Evolutionary conservation across 2,113 vertebrate species (phyloP), one percentile per base, ranked within the genome.

Genomic region (Crocuta crocuta): DNA sequence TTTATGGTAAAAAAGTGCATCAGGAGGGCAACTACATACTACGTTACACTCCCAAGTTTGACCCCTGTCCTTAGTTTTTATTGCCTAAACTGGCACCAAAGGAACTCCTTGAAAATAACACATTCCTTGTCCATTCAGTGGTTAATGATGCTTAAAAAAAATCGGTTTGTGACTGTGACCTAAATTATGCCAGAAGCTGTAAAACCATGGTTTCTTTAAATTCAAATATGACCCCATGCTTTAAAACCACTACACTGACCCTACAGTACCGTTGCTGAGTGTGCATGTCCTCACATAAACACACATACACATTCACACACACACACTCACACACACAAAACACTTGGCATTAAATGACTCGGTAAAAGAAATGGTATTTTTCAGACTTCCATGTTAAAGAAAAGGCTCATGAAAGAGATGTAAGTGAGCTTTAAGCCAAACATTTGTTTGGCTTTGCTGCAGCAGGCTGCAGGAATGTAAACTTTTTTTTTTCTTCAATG

Each of bases 381-480:
- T 99, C 95, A 98, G 95, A 97, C 97, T 98, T 98, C 93, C 68
- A 97, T 95, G 66, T 97, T 99, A 96, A 97, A 98, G 98, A 97
- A 97, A 98, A 98, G 87, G 15, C 98, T 98, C 83, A 97, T 98
- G 98, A 98, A 98, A 98, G 98, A 98, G 93, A 97, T 94, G 98
- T 95, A 70, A 98, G 96, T 94, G 84, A 98, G 95, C 97, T 98
- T 98, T 98, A 98, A 99, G 98, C 98, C 98, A 99, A 99, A 99
- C 97, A 98, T 98, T 98, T 99, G 96, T 98, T 98, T 99, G 98
- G 98, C 98, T 99, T 98, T 98, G 97, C 94, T 98, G 98, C 97
- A 98, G 98, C 95, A 97, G 89, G 92, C 98, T 98, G 82, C 82
- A 99, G 98, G 98, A 99, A 99, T 99, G 98, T 98, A 99, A 99